These are phyloP conservation scores for Leptinotarsa peninsularis DNA, from an alignment of 2,888 invertebrate species.

Conservation along the genomic window DNA sequence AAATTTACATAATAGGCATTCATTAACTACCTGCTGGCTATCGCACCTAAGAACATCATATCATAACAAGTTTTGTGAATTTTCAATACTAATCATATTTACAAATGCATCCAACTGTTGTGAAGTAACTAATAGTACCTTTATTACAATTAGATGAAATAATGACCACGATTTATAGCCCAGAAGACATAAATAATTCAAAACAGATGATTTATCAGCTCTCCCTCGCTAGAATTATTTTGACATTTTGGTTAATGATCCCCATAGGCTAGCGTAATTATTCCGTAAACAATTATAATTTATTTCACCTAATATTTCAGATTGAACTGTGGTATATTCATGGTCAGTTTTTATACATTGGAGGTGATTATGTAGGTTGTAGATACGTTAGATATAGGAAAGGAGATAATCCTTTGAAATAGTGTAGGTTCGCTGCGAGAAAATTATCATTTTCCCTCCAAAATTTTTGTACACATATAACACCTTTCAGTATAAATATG, in stretches of 20 bases:
- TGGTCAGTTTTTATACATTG: background rate
- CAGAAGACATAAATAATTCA: background rate
- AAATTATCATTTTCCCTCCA: no score
- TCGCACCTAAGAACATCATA: no score
- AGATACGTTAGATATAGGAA: no score
- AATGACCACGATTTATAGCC: slow-evolving; percentile 14
- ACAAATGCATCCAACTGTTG: slow-evolving; percentile 3
- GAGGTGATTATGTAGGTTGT: no score
- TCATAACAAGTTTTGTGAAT: background rate
- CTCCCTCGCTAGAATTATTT: background rate
- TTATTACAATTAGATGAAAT: slow-evolving; percentile 9
- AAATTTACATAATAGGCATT: slow-evolving; percentile 41
- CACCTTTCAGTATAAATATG: no score
- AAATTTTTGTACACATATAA: no score
- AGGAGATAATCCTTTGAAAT: no score
- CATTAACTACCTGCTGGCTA: slow-evolving; percentile 25
- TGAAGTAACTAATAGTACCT: background rate
- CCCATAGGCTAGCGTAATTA: background rate
- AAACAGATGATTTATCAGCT: background rate
- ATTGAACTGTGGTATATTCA: background rate
- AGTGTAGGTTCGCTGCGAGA: no score
- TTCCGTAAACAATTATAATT: background rate
- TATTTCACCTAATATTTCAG: background rate
- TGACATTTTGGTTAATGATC: background rate
- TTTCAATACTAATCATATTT: slow-evolving; percentile 4